Base-by-base conservation (phyloP, 2,113 vertebrate species). In the Urocynchramus pylzowi region DNA sequence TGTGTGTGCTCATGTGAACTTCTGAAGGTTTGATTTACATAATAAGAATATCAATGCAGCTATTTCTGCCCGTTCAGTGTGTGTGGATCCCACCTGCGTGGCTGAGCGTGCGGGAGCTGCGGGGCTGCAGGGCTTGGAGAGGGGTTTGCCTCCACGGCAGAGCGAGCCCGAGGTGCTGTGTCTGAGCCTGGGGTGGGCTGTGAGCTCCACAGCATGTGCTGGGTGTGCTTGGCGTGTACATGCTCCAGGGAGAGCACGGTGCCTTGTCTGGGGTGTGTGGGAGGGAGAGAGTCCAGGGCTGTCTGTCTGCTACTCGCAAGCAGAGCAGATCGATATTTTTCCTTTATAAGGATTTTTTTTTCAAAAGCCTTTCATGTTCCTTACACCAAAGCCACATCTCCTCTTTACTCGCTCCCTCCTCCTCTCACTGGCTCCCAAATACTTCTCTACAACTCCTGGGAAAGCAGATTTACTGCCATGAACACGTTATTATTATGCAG, bases 381-480 rank as follows among this genome's bases (percentile, higher is more conserved):
- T 82, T 74, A 56, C 60, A 63, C 39, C 28, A 67, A 90, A 91
- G 60, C 56, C 53, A 71, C 22, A 21, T 81, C 45, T 73, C 39
- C 47, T 71, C 42, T 82, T 73, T 30, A 49, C 85, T 60, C 12
- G 6, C 28, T 35, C 27, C 24, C 54, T 83, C 39, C 31, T 92
- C 47, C 30, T 45, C 39, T 77, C 71, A 7, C 31, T 77, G 83
- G 27, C 61, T 37, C 56, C 45, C 65, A 50, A 79, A 89, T 63
- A 89, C 94, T 95, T 95, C 86, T 71, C 60, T 69, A 64, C 77
- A 96, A 97, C 93, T 97, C 89, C 74, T 52, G n/a, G 28, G 42
- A 70, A 87, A 86, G 79, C 92, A 86, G 85, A 78, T 81, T 76
- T 96, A 83, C 89, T 94, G 92, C 87, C 79, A 70, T 73, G 89